Conservation (phyloP, 2,113 vertebrate genomes). For the Taxidea taxus region DNA sequence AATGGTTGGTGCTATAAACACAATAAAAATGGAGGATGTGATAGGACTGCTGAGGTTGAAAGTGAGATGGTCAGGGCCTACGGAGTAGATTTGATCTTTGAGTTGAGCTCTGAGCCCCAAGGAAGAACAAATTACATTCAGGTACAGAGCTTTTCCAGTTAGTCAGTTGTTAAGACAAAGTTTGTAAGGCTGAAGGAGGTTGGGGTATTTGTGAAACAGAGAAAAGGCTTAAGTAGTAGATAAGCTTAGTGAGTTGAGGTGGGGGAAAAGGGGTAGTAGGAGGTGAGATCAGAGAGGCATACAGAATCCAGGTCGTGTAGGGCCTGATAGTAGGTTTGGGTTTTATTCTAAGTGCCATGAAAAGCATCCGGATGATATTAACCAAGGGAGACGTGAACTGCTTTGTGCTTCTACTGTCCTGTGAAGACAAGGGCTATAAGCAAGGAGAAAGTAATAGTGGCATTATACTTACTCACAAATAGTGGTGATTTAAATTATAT, state of each 20-base stretch:
- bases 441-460: background rate
- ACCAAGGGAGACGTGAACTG: background rate
- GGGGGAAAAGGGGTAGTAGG: background rate
- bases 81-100: background rate
- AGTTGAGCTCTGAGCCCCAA: background rate
- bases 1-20: background rate
- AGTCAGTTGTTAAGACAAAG: background rate
- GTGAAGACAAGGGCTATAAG: background rate
- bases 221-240: fast-evolving
- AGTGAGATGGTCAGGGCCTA: background rate
- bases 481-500: background rate
- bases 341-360: background rate
- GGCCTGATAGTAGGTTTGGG: background rate
- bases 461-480: background rate
- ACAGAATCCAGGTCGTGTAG: background rate
- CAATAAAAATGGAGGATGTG: background rate
- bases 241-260: background rate
- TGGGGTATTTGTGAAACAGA: background rate
- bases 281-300: background rate
- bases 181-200: background rate
- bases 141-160: background rate
- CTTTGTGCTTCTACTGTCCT: background rate
- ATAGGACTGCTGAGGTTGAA: background rate
- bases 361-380: background rate
- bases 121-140: background rate